Base-by-base conservation (phyloP, 2,797 vertebrate species). In the Pseudochromis fuscus region DNA sequence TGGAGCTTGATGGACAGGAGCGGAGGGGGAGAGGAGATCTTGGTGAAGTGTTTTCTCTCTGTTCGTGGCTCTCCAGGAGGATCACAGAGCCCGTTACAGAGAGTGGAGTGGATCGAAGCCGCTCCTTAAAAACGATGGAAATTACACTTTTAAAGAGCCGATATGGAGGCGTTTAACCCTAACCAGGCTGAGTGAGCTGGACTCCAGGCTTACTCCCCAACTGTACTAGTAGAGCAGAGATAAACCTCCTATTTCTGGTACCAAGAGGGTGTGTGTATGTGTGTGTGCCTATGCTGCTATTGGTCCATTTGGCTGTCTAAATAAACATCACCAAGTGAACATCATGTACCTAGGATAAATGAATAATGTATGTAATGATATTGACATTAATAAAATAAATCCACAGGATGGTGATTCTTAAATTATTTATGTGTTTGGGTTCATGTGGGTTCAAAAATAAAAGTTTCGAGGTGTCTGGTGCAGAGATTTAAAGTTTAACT, bases 251-350 rank as follows among this genome's bases (percentile, higher is more conserved):
- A 5, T 64, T 33, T 60, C 50, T 63, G 65, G 42, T 38, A 53
- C 37, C 4, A 8, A 48, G 68, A 48, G 35, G 6, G 53, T 55
- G 67, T 13, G 33, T 35, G 33, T 35, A n/a, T n/a, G 33, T 35
- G 40, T 42, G 50, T 72, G 78, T 85, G 82, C 87, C 88, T 84
- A 86, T 75, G 84, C 82, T 89, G 85, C 82, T 88, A 67, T 72
- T 72, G 65, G 79, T 87, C 76, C 8, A 30, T 83, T 73, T 69
- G 48, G 61, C 48, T 75, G 50, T 77, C 79, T 30, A n/a, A n/a
- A 42, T 72, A 49, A 68, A 18, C 8, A 57, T 80, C 51, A 83
- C 59, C 11, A 72, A 73, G 72, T 80, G 78, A 85, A 75, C 21
- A 59, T 77, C 53, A 31, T 80, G 80, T 85, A 87, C 28, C 40